Conservation (phyloP, 2,113 vertebrate species). For the Proteles cristata region DNA sequence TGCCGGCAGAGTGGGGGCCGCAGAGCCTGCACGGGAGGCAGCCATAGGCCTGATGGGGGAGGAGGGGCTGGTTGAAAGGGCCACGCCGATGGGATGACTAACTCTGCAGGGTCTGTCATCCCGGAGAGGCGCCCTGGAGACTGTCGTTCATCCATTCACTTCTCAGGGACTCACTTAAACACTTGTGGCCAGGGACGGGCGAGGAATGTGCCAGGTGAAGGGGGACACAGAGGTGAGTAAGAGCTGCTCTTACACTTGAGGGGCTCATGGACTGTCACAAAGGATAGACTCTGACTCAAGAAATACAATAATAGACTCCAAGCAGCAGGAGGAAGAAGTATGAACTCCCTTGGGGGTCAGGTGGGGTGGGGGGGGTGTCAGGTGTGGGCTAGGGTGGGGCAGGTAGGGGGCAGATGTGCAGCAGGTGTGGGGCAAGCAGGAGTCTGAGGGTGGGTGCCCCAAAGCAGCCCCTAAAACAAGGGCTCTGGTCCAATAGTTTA, state of each 20-base stretch:
- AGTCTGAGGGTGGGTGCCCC: background rate
- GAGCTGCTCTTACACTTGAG: background rate
- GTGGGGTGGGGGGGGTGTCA: too few relatives aligned
- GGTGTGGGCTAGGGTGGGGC: background rate
- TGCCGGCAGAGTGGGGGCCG: background rate
- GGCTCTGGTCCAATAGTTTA: background rate
- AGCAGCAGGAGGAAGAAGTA: background rate
- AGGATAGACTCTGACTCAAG: background rate
- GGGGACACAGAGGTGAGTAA: background rate
- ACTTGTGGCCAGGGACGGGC: background rate
- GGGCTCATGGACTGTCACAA: background rate
- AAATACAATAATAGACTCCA: background rate
- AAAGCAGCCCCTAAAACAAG: background rate
- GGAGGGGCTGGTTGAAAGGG: background rate
- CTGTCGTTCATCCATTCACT: background rate
- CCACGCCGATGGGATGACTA: background rate
- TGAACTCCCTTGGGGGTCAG: background rate
- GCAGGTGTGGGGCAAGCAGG: background rate
- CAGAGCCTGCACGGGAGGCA: background rate
- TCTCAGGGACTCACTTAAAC: background rate
- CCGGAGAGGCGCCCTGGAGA: background rate
- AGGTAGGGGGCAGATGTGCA: background rate
- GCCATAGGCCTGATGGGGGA: accelerated
- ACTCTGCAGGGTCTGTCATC: too few relatives aligned
- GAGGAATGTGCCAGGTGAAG: background rate